These are phyloP conservation scores for Hypsopygia costalis DNA, from an alignment of 2,888 invertebrate species.

Conservation along the genomic window DNA sequence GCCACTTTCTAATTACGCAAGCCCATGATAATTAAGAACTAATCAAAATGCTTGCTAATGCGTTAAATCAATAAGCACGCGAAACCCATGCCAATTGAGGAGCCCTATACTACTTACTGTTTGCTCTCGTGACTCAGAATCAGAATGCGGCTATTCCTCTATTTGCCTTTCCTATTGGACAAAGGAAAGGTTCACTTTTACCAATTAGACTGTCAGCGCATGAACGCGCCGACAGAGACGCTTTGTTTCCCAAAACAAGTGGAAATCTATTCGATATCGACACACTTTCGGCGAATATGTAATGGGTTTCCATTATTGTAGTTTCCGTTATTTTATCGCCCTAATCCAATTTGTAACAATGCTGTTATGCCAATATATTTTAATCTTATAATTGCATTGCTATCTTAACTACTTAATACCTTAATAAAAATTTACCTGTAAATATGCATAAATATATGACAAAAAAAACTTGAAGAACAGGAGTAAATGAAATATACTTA, in stretches of 20 bases:
- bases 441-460: too few relatives aligned
- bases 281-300: slow-evolving; percentile 49
- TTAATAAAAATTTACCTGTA: too few relatives aligned
- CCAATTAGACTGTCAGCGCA: slow-evolving; percentile 62
- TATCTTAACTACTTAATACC: too few relatives aligned
- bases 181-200: slow-evolving; percentile 72
- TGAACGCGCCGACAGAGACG: slow-evolving; percentile 46
- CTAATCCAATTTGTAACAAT: too few relatives aligned
- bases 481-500: too few relatives aligned
- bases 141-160: slow-evolving; percentile 45
- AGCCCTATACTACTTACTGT: slow-evolving; percentile 13
- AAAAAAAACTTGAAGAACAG: too few relatives aligned
- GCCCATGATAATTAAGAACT: slow-evolving; percentile 13
- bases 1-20: slow-evolving; percentile 37
- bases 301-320: slow-evolving; percentile 23
- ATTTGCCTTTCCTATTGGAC: slow-evolving; percentile 63
- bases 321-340: too few relatives aligned
- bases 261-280: slow-evolving; percentile 57
- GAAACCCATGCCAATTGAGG: slow-evolving; percentile 24
- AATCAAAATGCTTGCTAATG: slow-evolving; percentile 23
- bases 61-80: slow-evolving; percentile 29
- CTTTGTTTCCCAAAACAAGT: slow-evolving; percentile 71
- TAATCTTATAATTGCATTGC: too few relatives aligned
- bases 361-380: too few relatives aligned
- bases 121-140: slow-evolving; percentile 43